Evolutionary conservation across 1,140 invertebrate genomes (phyloP).

Genomic region (Cotesia chilonis): DNA sequence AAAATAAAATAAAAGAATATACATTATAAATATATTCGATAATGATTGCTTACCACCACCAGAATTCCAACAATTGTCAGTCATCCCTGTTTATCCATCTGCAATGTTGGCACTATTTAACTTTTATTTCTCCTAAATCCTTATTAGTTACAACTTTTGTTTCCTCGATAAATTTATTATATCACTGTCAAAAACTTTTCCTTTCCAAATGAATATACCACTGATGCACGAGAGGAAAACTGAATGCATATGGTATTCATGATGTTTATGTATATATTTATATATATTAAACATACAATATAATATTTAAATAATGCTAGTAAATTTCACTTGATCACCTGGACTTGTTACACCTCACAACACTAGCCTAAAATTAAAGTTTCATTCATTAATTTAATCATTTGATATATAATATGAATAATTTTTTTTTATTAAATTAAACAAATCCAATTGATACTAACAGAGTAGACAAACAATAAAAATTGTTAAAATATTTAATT

Average conservation of each 20-base stretch:
- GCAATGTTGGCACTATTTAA: constrained; percentile 62
- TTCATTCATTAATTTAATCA: too few relatives aligned
- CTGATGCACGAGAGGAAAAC: constrained; percentile 41
- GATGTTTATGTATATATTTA: constrained; percentile 4
- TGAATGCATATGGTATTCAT: constrained; percentile 35
- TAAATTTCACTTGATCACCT: constrained; percentile 7
- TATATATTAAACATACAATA: background rate
- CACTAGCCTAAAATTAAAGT: constrained; percentile 1
- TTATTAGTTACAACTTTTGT: background rate
- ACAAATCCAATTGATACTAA: constrained; percentile 17
- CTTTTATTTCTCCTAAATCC: constrained; percentile 32
- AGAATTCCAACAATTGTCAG: constrained; percentile 72
- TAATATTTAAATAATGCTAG: constrained; percentile 9
- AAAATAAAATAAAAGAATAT: constrained; percentile 8
- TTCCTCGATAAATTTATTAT: constrained; percentile 54
- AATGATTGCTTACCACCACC: constrained; percentile 69
- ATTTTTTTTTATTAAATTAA: constrained; percentile 22
- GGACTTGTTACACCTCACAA: background rate
- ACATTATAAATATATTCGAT: background rate
- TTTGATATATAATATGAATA: background rate
- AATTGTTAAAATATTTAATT: background rate
- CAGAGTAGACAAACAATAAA: background rate
- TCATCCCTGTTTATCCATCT: constrained; percentile 70
- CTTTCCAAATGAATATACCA: constrained; percentile 43
- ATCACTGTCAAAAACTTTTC: constrained; percentile 49